Conservation (phyloP, 2,113 vertebrate species). For the Nannobrachium achirus region DNA sequence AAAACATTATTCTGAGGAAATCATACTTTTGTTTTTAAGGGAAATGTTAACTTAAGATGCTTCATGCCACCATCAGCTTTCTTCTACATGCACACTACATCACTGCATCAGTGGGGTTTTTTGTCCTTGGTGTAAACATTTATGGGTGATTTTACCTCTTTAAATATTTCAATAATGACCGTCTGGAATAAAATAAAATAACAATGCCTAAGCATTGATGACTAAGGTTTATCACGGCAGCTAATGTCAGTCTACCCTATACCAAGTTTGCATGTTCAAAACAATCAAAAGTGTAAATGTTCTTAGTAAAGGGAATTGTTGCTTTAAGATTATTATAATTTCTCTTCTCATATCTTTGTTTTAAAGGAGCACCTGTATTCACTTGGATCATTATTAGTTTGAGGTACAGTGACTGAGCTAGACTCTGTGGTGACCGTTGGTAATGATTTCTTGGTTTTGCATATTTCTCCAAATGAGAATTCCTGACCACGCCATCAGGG, state of each 20-base stretch:
- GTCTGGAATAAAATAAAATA: constrained; percentile 28
- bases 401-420: constrained; percentile 26
- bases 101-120: too few species aligned
- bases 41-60: too few species aligned
- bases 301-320: constrained; percentile 18
- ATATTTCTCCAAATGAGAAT: constrained; percentile 56
- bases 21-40: neutral
- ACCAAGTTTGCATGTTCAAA: constrained; percentile 29
- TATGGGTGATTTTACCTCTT: neutral
- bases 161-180: neutral
- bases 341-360: neutral
- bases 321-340: neutral
- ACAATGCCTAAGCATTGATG: neutral
- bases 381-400: constrained; percentile 22
- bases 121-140: too few species aligned
- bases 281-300: constrained; percentile 6
- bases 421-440: constrained; percentile 33
- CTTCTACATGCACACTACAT: too few species aligned
- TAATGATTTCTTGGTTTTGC: constrained; percentile 40
- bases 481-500: constrained; percentile 50
- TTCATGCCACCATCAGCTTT: too few species aligned
- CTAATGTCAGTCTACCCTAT: constrained; percentile 48
- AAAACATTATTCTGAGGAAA: constrained; percentile 17
- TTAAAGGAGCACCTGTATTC: neutral
- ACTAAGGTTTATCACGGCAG: constrained; percentile 49